Conservation (phyloP, 2,888 invertebrate genomes). For the Thumatha senex region DNA sequence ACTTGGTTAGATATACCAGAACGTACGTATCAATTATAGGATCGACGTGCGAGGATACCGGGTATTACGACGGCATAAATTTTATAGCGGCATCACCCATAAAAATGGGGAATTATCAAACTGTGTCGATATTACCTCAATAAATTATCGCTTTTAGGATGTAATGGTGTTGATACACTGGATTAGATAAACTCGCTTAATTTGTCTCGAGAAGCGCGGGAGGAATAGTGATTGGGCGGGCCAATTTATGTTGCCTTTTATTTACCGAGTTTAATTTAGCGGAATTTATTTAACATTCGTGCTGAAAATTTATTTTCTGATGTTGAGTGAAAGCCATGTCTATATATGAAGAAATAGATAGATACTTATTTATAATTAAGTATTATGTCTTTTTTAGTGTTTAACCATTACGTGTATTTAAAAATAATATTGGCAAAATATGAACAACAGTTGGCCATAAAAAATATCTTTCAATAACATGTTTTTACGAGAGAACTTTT, state of each 20-base stretch:
- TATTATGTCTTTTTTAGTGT: too few species aligned
- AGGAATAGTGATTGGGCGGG: constrained; percentile 31
- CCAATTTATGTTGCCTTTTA: constrained; percentile 30
- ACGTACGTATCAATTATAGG: background rate
- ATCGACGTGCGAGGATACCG: constrained; percentile 33
- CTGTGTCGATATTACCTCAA: constrained; percentile 55
- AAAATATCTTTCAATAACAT: too few species aligned
- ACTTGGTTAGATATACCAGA: background rate
- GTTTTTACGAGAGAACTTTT: too few species aligned
- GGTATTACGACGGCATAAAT: constrained; percentile 55
- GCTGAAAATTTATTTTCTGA: background rate
- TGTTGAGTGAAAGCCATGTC: background rate
- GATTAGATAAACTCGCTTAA: constrained; percentile 36
- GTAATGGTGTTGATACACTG: constrained; percentile 31
- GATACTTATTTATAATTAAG: too few species aligned
- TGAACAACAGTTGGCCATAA: too few species aligned
- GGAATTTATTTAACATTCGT: constrained; percentile 7
- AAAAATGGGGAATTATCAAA: constrained; percentile 63
- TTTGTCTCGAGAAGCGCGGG: constrained; percentile 22
- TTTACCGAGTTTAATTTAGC: constrained; percentile 17
- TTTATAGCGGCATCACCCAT: constrained; percentile 55
- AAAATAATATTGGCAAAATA: too few species aligned
- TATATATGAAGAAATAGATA: too few species aligned
- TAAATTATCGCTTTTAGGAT: constrained; percentile 54
- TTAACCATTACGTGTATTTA: too few species aligned